Base-by-base conservation (phyloP, 1,140 invertebrate genomes). In the Euura lappo region DNA sequence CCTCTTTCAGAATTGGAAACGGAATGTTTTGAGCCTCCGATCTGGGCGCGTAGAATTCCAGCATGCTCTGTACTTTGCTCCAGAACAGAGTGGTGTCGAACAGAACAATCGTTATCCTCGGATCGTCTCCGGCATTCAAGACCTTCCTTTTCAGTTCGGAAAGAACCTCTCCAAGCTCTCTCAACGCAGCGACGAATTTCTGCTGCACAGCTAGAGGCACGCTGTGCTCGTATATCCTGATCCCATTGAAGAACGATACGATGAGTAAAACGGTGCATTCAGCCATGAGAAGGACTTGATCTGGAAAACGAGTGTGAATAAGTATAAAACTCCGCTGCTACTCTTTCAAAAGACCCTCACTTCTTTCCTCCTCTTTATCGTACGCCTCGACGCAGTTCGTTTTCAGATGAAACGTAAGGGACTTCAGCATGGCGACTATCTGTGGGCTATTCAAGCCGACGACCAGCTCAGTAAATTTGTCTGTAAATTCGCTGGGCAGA, bases 381-480 rank as follows among this genome's bases (percentile, higher is more conserved):
- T 28, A 28, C 28, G 28, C 28, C 28, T 28, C 28, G 45, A 74
- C 4, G 60, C 75, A 76, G 68, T 76, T 71, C 13, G 75, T 60
- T 66, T 72, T 74, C 6, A 76, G 72, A 43, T 76, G 75, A 69
- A 46, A 74, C 10, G 60, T 42, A 44, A 76, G 66, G 28, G 76
- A 78, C 66, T 43, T 75, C 68, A 80, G 68, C 13, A 73, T 78
- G 60, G 43, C 3, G 45, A 76, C 11, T 45, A 43, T 51, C 42
- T 80, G 79, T 8, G 71, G 69, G 65, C 44, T 77, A 10, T 76
- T 72, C n/a, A 74, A 65, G 67, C 67, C 72, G 45, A 7, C 70
- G 44, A 75, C 28, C 7, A 51, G 10, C 42, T 71, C 72, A 6
- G 28, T 71, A 10, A 80, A 65, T 68, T 74, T 75, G 44, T 8